Evolutionary conservation across 2,113 vertebrate genomes (phyloP).

Genomic region (Triplophysa siluroides): DNA sequence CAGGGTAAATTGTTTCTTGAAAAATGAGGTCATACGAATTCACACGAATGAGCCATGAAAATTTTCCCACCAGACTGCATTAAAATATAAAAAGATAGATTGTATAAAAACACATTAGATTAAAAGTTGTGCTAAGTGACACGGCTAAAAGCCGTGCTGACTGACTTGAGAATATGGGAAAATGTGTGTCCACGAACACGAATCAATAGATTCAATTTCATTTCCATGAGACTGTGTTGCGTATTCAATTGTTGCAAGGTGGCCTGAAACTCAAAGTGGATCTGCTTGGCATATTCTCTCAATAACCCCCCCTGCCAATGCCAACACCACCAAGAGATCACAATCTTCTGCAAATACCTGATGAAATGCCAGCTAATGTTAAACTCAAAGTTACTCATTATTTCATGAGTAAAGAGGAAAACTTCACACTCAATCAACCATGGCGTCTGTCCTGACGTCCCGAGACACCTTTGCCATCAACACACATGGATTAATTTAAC

Average conservation of each 20-base stretch:
- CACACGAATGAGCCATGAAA: too few relatives aligned
- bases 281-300: slow-evolving; percentile 47
- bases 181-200: too few relatives aligned
- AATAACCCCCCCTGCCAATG: background rate
- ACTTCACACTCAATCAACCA: slow-evolving; percentile 73
- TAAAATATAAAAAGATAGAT: too few relatives aligned
- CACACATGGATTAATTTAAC: slow-evolving; percentile 20
- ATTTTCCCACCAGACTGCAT: too few relatives aligned
- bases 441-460: slow-evolving; percentile 65
- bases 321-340: slow-evolving; percentile 32
- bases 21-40: too few relatives aligned
- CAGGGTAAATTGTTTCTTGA: too few relatives aligned
- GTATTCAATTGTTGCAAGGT: background rate
- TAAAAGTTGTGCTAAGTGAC: too few relatives aligned
- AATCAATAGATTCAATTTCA: too few relatives aligned
- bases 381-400: slow-evolving; percentile 77
- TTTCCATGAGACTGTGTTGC: background rate
- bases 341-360: slow-evolving; percentile 60
- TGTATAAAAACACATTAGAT: too few relatives aligned
- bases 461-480: slow-evolving; percentile 48
- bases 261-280: background rate
- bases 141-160: too few relatives aligned
- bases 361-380: slow-evolving; percentile 69
- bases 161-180: too few relatives aligned
- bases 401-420: slow-evolving; percentile 75